Evolutionary conservation across 2,797 vertebrate genomes (phyloP).

Genomic region (Aldrovandia affinis): DNA sequence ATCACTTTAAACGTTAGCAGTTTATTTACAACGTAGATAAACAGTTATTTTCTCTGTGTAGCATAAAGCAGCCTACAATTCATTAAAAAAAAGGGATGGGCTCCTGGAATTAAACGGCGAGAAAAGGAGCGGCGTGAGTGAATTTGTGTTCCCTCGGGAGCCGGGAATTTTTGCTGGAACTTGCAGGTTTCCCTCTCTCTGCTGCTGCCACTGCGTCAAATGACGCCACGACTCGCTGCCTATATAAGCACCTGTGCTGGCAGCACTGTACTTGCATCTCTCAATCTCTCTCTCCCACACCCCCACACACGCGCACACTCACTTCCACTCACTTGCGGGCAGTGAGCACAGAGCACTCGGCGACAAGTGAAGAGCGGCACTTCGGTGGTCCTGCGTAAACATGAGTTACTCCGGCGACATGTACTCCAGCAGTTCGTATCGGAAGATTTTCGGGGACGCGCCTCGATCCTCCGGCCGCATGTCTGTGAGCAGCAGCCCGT

Average conservation of each 20-base stretch:
- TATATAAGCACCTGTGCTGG: conserved; percentile 72
- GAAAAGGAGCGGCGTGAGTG: conserved; percentile 60
- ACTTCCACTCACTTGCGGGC: conserved; percentile 40
- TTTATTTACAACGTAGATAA: background rate
- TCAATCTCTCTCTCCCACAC: conserved; percentile 46
- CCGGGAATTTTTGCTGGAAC: conserved; percentile 63
- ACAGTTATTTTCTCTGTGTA: background rate
- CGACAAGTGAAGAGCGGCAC: conserved; percentile 17
- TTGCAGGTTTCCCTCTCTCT: conserved; percentile 69
- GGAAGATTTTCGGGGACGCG: conserved; percentile 78
- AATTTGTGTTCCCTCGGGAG: conserved; percentile 59
- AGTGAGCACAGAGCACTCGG: conserved; percentile 39
- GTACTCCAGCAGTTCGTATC: conserved; percentile 76
- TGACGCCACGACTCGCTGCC: conserved; percentile 64
- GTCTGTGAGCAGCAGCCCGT: conserved; percentile 68
- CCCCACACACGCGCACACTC: conserved; percentile 44
- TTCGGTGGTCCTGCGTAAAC: conserved; percentile 34
- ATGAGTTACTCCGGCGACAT: conserved; percentile 76
- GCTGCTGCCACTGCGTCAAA: conserved; percentile 70
- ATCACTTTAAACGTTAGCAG: background rate
- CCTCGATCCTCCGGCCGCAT: conserved; percentile 67
- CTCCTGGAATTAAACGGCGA: conserved; percentile 30
- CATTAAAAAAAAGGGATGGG: conserved; percentile 29
- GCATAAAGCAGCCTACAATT: background rate
- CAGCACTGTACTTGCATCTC: conserved; percentile 67